Conservation (phyloP, 2,797 vertebrate species). For the Manis pentadactyla region DNA sequence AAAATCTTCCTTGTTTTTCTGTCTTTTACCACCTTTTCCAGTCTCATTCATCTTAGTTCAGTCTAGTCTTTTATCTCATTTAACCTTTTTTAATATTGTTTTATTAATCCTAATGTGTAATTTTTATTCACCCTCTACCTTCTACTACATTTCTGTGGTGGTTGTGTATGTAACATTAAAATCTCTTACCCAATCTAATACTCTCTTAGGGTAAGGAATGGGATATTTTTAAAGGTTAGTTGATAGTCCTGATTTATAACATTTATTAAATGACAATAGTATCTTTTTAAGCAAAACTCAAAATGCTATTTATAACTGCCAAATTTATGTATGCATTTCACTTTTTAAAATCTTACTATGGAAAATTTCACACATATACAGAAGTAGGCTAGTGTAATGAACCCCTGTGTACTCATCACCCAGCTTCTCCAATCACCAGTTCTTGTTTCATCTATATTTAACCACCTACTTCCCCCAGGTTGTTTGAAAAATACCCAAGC, state of each 20-base stretch:
- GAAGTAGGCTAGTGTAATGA: not conserved
- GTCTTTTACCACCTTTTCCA: slow-evolving; percentile 14
- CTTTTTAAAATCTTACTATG: not conserved
- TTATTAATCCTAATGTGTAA: not conserved
- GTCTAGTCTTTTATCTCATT: slow-evolving; percentile 11
- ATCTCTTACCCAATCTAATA: slow-evolving; percentile 26
- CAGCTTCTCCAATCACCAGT: not conserved
- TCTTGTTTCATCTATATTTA: not conserved
- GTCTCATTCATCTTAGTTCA: not conserved
- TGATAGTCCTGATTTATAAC: not conserved
- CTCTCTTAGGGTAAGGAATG: not conserved
- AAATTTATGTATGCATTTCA: not conserved
- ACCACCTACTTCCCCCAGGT: not conserved
- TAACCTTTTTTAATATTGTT: slow-evolving; percentile 34
- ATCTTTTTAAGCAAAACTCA: slow-evolving; percentile 29
- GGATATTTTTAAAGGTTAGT: not conserved
- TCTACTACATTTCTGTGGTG: not conserved
- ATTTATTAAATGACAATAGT: slow-evolving; percentile 30
- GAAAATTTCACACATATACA: not conserved
- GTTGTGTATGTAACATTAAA: slow-evolving; percentile 23
- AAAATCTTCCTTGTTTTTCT: not conserved
- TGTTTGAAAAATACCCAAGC: not conserved
- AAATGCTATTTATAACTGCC: not conserved
- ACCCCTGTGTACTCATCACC: not conserved
- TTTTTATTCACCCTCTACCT: slow-evolving; percentile 34